Conservation (phyloP, 1,140 invertebrate genomes). For the Solen grandis region DNA sequence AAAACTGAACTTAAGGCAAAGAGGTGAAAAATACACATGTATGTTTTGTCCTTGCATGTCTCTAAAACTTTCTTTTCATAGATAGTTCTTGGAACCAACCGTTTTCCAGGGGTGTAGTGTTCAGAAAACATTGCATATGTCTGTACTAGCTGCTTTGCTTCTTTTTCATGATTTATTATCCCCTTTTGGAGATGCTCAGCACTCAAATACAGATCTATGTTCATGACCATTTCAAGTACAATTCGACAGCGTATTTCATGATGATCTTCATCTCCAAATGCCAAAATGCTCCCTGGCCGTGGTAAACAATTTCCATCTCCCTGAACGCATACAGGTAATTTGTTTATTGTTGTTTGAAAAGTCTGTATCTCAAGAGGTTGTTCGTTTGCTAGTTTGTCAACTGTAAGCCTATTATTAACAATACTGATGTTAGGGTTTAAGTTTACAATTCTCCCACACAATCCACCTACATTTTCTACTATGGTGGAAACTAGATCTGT, state of each 20-base stretch:
- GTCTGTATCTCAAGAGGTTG: slow-evolving; percentile 18
- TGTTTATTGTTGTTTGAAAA: slow-evolving; percentile 33
- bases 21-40: slow-evolving; percentile 26
- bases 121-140: slow-evolving; percentile 27
- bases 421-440: slow-evolving; percentile 37
- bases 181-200: slow-evolving; percentile 20
- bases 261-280: slow-evolving; percentile 35
- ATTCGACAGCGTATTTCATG: slow-evolving; percentile 33
- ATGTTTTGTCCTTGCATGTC: slow-evolving; percentile 17
- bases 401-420: slow-evolving; percentile 31
- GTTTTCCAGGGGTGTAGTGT: slow-evolving; percentile 15
- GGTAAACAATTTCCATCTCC: slow-evolving; percentile 37
- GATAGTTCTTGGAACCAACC: slow-evolving; percentile 26
- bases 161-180: slow-evolving; percentile 2
- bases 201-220: slow-evolving; percentile 35
- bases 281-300: slow-evolving; percentile 19
- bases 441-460: slow-evolving; percentile 13
- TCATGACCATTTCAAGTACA: slow-evolving; percentile 28
- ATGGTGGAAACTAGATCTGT: slow-evolving; percentile 30
- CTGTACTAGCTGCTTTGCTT: neutral
- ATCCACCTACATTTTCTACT: slow-evolving; percentile 8
- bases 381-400: slow-evolving; percentile 27
- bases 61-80: slow-evolving; percentile 12
- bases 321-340: slow-evolving; percentile 41
- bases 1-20: slow-evolving; percentile 5